A percentile compares a stretch with the other conserved stretches of the same genome.
Conservation (phyloP, 1,140 invertebrate genomes). For the Ceratosolen solmsi region DNA sequence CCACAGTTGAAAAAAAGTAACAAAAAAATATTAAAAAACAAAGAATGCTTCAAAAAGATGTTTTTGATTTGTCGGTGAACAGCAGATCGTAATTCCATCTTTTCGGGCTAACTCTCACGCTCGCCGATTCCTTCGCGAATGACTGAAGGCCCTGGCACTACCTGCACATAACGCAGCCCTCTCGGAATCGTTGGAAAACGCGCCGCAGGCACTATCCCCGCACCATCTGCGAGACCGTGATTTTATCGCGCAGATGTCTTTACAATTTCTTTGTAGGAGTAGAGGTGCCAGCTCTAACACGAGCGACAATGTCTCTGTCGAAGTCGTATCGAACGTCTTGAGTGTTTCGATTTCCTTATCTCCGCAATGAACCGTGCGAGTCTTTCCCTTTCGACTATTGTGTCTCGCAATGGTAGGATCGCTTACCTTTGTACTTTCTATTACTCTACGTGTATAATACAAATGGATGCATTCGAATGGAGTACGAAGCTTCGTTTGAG, state of each 20-base stretch:
- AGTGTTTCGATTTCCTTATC: not conserved
- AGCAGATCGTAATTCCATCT: not conserved
- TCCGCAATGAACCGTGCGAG: not conserved
- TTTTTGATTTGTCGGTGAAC: too few relatives aligned
- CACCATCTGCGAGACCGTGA: conserved; percentile 35
- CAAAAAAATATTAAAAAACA: too few relatives aligned
- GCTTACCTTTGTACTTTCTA: not conserved
- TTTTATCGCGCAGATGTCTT: conserved; percentile 21
- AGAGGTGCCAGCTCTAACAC: conserved; percentile 12
- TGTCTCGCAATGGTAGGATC: not conserved
- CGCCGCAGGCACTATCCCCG: not conserved
- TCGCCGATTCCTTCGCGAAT: not conserved
- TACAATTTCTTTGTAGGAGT: not conserved
- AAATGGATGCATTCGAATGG: too few relatives aligned
- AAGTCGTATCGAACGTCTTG: not conserved
- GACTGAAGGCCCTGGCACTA: not conserved
- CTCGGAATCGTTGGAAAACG: not conserved
- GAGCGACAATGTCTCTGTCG: conserved; percentile 7
- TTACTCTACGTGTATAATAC: not conserved
- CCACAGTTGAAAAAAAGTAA: too few relatives aligned
- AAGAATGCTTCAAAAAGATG: too few relatives aligned
- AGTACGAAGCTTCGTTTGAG: too few relatives aligned
- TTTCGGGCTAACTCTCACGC: not conserved
- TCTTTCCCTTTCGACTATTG: not conserved
- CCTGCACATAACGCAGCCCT: not conserved